Evolutionary conservation across 53 echinoderm and acorn worm genomes (phyloP), one percentile per base, ranked within the genome.

Genomic region (Hippasteria phrygiana): DNA sequence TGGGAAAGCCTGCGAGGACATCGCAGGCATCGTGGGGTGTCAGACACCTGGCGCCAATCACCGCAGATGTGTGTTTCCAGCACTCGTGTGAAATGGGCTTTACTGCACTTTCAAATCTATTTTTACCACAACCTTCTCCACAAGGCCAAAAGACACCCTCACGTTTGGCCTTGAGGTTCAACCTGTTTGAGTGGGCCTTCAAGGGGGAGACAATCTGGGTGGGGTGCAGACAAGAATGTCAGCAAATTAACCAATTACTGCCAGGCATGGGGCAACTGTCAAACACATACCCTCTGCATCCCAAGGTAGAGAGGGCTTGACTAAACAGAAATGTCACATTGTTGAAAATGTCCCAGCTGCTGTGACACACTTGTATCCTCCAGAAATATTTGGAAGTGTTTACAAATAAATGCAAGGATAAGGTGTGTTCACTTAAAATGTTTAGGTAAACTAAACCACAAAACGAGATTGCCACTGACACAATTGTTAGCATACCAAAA

Each of bases 231-330:
- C 3, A 66, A 64, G 16, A 35, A 66, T 16, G 13, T 22, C 67
- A 33, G 16, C 34, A 73, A 42, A 73, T 73, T 40, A 43, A 22
- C 73, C 73, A 73, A 73, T 73, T 5, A 42, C 16, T 42, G 41
- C 73, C 26, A 12, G 16, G 73, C 43, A 73, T 42, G 73, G 73
- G 73, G 73, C 43, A 43, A 14, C 3, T 73, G 73, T 73, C 73
- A 42, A 4, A 7, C 59, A 59, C 17, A 18, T 16, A 0, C 14
- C 54, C 14, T 54, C 17, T 54, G 18, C 17, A 54, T 1, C 16
- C 18, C 54, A 54, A n/a, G n/a, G 13, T 54, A 3, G 59, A 24
- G 59, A 1, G 26, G 20, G 26, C 26, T 59, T 26, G 26, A 59
- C 14, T 67, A 18, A 31, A 67, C 12, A 2, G 2, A 67, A 33